Conservation (phyloP, 1,140 invertebrate genomes). For the Halictus rubicundus region DNA sequence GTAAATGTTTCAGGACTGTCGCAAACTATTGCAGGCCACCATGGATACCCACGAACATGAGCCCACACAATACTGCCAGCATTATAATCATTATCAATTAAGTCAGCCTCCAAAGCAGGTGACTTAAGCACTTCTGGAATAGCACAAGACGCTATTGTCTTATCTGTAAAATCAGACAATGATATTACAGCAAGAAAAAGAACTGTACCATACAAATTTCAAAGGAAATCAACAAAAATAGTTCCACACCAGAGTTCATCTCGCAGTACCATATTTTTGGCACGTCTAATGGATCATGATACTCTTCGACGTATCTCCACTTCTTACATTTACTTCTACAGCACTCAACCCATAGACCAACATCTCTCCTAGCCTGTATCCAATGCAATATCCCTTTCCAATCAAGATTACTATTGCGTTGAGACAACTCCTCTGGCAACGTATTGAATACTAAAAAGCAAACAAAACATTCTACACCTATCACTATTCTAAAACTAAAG, state of each 20-base stretch:
- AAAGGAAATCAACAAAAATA: neutral
- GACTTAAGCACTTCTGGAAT: constrained; percentile 73
- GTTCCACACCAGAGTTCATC: constrained; percentile 81
- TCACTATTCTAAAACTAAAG: neutral
- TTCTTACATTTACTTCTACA: constrained; percentile 80
- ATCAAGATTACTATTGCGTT: neutral
- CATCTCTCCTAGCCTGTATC: constrained; percentile 79
- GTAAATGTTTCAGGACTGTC: constrained; percentile 84
- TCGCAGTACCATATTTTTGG: constrained; percentile 84
- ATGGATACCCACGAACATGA: constrained; percentile 83
- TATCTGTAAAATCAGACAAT: constrained; percentile 73
- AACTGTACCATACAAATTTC: neutral
- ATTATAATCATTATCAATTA: constrained; percentile 82
- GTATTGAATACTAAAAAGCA: constrained; percentile 25
- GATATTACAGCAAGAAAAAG: constrained; percentile 24
- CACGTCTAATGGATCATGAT: constrained; percentile 82
- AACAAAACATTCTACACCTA: neutral
- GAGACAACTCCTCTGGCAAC: neutral
- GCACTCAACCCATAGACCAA: constrained; percentile 84
- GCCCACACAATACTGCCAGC: constrained; percentile 86
- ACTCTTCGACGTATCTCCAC: constrained; percentile 81
- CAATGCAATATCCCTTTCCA: constrained; percentile 64
- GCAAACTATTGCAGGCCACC: constrained; percentile 89
- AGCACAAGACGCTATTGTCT: constrained; percentile 78
- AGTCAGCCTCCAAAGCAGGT: constrained; percentile 75